Evolutionary conservation across 1,140 invertebrate species (phyloP).

Genomic region (Parapsyche elsis): DNA sequence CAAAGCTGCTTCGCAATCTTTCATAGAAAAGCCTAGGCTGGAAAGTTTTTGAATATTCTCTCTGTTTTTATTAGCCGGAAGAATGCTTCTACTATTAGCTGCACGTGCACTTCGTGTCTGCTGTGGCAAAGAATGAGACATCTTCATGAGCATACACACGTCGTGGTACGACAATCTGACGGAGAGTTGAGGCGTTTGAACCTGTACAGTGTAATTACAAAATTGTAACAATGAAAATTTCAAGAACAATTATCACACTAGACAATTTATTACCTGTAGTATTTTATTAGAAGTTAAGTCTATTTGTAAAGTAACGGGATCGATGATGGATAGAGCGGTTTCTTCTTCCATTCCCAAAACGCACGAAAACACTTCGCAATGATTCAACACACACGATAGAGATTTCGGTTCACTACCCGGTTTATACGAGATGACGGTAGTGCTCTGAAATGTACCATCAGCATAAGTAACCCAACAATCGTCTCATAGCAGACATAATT

Average conservation of each 20-base stretch:
- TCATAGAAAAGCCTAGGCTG: constrained; percentile 77
- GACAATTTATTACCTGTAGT: constrained; percentile 61
- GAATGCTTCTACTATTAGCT: constrained; percentile 53
- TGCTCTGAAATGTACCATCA: constrained; percentile 71
- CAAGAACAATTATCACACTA: constrained; percentile 18
- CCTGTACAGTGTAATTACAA: constrained; percentile 57
- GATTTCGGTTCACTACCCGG: constrained; percentile 79
- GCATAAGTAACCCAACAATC: not conserved
- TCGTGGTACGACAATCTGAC: constrained; percentile 94
- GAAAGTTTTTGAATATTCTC: constrained; percentile 70
- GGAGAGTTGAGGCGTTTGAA: constrained; percentile 79
- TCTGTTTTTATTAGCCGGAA: constrained; percentile 56
- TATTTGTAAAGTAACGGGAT: constrained; percentile 87
- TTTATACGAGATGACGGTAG: constrained; percentile 86
- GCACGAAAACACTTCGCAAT: constrained; percentile 94
- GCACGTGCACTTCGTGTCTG: constrained; percentile 75
- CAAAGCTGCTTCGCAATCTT: constrained; percentile 79
- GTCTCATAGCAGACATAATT: not conserved
- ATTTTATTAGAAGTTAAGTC: constrained; percentile 64
- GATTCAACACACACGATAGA: constrained; percentile 87
- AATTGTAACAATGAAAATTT: constrained; percentile 22
- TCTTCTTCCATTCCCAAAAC: constrained; percentile 92
- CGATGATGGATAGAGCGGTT: constrained; percentile 95
- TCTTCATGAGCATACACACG: constrained; percentile 89
- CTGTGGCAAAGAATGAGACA: constrained; percentile 86